Conservation (phyloP, 2,113 vertebrate species). For the Herpetotheres cachinnans region DNA sequence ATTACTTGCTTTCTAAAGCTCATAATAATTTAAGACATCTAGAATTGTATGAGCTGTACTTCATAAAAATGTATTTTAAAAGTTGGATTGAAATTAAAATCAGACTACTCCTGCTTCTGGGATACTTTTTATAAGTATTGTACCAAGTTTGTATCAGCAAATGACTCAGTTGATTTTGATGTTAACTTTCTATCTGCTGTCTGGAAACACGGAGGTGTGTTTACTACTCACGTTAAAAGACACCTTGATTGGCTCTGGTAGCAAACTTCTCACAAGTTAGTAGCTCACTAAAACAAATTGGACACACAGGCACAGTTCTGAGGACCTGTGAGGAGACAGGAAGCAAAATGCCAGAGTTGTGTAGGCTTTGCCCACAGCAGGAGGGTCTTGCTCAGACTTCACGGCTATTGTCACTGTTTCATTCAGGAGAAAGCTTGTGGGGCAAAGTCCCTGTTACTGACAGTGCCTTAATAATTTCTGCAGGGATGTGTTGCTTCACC, state of each 20-base stretch:
- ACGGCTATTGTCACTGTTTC: background rate
- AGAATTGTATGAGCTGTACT: background rate
- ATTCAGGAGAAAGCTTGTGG: background rate
- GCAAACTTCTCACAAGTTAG: background rate
- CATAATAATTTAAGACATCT: background rate
- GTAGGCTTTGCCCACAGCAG: background rate
- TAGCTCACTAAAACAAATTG: background rate
- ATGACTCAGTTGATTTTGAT: background rate
- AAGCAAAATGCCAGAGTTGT: background rate
- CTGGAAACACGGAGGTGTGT: background rate
- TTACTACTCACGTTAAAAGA: background rate
- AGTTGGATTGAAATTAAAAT: background rate
- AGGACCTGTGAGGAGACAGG: background rate
- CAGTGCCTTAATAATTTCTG: background rate
- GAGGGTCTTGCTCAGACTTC: background rate
- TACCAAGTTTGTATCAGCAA: background rate
- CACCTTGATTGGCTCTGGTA: background rate
- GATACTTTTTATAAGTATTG: background rate
- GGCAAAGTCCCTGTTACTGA: background rate
- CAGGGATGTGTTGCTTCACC: background rate
- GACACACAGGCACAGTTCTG: background rate
- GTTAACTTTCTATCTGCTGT: background rate
- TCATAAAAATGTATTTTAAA: background rate
- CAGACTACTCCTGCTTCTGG: background rate
- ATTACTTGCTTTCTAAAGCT: background rate